These are phyloP conservation scores for Brachyistius frenatus DNA, from an alignment of 2,113 vertebrate species.

Conservation along the genomic window DNA sequence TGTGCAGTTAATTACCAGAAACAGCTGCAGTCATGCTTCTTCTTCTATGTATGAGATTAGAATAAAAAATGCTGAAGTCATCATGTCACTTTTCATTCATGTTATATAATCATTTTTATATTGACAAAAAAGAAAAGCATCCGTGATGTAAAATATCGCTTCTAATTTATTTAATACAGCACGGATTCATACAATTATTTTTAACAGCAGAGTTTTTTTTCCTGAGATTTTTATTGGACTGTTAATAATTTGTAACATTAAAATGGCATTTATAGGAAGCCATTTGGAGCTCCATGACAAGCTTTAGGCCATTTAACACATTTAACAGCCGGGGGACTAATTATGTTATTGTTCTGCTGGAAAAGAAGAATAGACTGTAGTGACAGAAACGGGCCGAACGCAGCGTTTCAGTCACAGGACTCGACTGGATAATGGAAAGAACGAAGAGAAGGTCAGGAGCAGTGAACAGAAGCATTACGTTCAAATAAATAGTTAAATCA, in stretches of 20 bases:
- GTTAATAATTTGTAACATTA: slow-evolving; percentile 66
- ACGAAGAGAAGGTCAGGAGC: too few species aligned
- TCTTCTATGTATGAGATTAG: not conserved
- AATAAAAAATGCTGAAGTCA: slow-evolving; percentile 17
- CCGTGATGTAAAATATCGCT: slow-evolving; percentile 19
- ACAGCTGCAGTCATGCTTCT: slow-evolving; percentile 12
- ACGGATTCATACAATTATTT: slow-evolving; percentile 52
- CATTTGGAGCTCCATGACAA: slow-evolving; percentile 50
- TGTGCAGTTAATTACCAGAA: slow-evolving; percentile 28
- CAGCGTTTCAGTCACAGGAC: not conserved
- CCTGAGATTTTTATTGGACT: slow-evolving; percentile 52
- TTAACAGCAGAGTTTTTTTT: slow-evolving; percentile 34
- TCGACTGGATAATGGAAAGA: not conserved
- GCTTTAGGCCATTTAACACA: slow-evolving; percentile 56
- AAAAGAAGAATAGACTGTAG: not conserved
- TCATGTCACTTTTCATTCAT: slow-evolving; percentile 23
- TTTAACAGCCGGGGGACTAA: slow-evolving; percentile 40
- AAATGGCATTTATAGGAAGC: slow-evolving; percentile 48
- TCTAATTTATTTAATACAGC: slow-evolving; percentile 45
- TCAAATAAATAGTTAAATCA: too few species aligned
- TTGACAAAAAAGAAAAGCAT: not conserved
- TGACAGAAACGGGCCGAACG: slow-evolving; percentile 8
- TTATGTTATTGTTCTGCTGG: slow-evolving; percentile 18
- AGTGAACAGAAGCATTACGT: too few species aligned
- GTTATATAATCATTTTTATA: slow-evolving; percentile 33